Evolutionary conservation across 1,140 invertebrate genomes (phyloP), one percentile per base, ranked within the genome.

Genomic region (Agrilus planipennis): DNA sequence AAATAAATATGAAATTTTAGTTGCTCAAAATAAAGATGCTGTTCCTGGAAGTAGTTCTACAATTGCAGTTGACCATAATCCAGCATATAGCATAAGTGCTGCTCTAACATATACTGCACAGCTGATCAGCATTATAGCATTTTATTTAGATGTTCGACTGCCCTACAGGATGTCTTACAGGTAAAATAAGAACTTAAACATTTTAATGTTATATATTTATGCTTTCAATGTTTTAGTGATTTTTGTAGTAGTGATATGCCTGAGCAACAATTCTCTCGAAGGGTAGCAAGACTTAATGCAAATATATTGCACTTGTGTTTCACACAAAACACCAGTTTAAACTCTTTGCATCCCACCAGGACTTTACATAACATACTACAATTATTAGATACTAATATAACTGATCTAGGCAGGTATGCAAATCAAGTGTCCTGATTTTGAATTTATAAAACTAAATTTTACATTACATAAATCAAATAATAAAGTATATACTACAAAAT

Each of bases 221-320:
- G 30, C 15, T 6, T 4, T 15, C 16, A 17, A 17, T 30, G 15
- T 25, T 48, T 72, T 75, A 84, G 81, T 56, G 83, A 86, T 58
- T 87, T 88, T 61, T 83, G 76, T 55, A 68, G 65, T 25, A 72
- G 70, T 51, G 44, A 49, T 21, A 64, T 84, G 54, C 75, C 69
- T 34, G 75, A 81, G 54, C 70, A 76, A 46, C 77, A 82, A 58
- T 86, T 89, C 62, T 63, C 71, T 31, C 70, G 76, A 48, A 75
- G 76, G 64, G 82, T 89, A 4, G 75, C 81, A 5, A 72, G 77
- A 40, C 67, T 90, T 12, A 89, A 89, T 64, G 75, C 80, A 38
- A 89, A 89, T 55, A 72, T 89, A 29, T 62, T 89, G 47, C 79
- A 86, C 62, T 61, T 89, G 41, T 88, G 85, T 58, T 78, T 86